Conservation (phyloP, 2,113 vertebrate species). For the Phalacrocorax brasilianus region DNA sequence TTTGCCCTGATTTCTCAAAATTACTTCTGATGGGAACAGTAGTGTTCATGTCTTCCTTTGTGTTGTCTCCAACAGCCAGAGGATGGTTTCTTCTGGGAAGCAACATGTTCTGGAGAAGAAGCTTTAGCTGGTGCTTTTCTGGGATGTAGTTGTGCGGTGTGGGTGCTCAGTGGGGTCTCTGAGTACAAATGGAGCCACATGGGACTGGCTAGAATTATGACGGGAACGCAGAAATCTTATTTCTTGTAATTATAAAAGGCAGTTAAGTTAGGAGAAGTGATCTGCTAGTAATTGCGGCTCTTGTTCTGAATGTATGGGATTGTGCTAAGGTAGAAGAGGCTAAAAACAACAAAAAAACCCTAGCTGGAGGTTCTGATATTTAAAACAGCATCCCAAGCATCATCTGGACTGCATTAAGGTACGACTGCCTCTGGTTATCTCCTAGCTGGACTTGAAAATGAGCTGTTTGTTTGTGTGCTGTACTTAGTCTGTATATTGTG, state of each 20-base stretch:
- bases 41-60: not conserved
- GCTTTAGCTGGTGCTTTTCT: not conserved
- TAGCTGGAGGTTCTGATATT: not conserved
- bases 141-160: not conserved
- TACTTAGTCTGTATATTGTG: not conserved
- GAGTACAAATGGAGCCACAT: not conserved
- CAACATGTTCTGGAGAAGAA: fast-evolving
- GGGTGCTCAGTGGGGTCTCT: not conserved
- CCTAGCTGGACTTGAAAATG: not conserved
- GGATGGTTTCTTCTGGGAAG: not conserved
- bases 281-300: not conserved
- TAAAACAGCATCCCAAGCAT: not conserved
- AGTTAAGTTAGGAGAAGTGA: not conserved
- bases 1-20: not conserved
- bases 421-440: not conserved
- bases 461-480: not conserved
- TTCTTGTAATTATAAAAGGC: not conserved
- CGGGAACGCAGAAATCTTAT: not conserved
- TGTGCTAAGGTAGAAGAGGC: not conserved
- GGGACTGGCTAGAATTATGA: not conserved
- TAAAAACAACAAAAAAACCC: not conserved
- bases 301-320: not conserved
- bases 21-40: not conserved
- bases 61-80: not conserved
- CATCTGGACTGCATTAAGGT: not conserved